Evolutionary conservation across 2,888 invertebrate species (phyloP), one percentile per base, ranked within the genome.

Genomic region (Norana najaformis): DNA sequence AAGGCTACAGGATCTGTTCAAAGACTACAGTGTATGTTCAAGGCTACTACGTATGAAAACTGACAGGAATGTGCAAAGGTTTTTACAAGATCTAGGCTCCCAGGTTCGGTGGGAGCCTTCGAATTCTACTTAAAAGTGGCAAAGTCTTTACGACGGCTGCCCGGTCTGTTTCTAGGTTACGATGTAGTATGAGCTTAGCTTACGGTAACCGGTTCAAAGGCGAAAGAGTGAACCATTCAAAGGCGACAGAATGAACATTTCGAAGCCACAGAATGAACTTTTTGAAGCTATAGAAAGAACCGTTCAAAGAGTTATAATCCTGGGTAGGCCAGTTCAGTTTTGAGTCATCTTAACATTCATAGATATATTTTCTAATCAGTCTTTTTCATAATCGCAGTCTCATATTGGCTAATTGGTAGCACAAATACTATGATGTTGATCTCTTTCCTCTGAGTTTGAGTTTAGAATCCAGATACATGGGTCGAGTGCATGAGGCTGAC

Each of bases 1-100:
- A n/a, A 69, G 69, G 69, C n/a, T 30, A n/a, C 69, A 69, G 69
- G 69, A 69, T 69, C 69, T n/a, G 69, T 69, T n/a, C 69, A 69
- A 69, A 69, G 69, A 69, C 69, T n/a, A 30, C 3, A 30, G n/a
- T n/a, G n/a, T 3, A n/a, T n/a, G 69, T 69, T 69, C n/a, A n/a
- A 30, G 69, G 69, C 30, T n/a, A n/a, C 69, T n/a, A n/a, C 30
- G 69, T n/a, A n/a, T n/a, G 30, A 69, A 13, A 3, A n/a, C n/a
- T 69, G 0, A 8, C 30, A 30, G 30, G 13, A n/a, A 69, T n/a
- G 4, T n/a, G 8, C 16, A 69, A 8, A n/a, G n/a, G 30, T n/a
- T 69, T 5, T 30, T 69, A 8, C n/a, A n/a, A n/a, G n/a, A n/a
- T 8, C n/a, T 69, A 30, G 53, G 11, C 53, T 30, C 23, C 53